phyloP scores from a whole-genome alignment of 92 coral and sea anemone genomes.

The Bergia puertoricense region DNA sequence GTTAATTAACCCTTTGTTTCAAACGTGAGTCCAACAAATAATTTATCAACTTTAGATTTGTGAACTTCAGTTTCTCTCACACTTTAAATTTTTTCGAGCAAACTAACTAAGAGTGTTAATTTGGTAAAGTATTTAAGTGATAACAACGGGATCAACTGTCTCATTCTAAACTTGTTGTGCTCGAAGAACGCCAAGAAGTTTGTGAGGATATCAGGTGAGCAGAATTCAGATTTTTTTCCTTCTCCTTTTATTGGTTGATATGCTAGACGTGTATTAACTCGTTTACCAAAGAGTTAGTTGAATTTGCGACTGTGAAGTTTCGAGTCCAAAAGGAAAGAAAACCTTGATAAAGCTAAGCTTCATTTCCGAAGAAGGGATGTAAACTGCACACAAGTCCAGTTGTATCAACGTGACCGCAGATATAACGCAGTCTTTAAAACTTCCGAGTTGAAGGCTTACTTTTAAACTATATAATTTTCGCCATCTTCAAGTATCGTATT shows the following conservation, averaged over 20 bases:
- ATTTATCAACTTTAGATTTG: neutral
- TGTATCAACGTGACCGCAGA: too few relatives aligned
- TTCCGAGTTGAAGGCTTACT: too few relatives aligned
- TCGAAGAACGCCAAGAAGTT: neutral
- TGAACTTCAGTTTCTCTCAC: neutral
- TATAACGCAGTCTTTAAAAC: too few relatives aligned
- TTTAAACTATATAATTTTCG: too few relatives aligned
- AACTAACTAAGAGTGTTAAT: neutral
- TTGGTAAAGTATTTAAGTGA: neutral
- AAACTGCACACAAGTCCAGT: neutral
- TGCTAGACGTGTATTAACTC: neutral
- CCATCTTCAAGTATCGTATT: too few relatives aligned
- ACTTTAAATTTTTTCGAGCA: neutral
- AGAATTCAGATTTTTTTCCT: neutral
- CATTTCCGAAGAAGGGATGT: neutral
- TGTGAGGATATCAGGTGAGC: neutral
- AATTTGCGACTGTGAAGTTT: neutral
- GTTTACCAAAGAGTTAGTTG: neutral
- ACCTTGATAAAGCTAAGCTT: neutral
- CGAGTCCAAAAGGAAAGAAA: neutral
- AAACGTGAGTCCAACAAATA: neutral
- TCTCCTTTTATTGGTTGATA: neutral
- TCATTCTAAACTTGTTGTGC: constrained; percentile 2
- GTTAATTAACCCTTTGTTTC: neutral
- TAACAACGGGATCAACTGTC: neutral